A percentile compares a stretch with the other conserved stretches of the same genome.
These are phyloP conservation scores for Thaumetopoea pityocampa DNA, from an alignment of 1,140 invertebrate genomes.

Conservation along the genomic window DNA sequence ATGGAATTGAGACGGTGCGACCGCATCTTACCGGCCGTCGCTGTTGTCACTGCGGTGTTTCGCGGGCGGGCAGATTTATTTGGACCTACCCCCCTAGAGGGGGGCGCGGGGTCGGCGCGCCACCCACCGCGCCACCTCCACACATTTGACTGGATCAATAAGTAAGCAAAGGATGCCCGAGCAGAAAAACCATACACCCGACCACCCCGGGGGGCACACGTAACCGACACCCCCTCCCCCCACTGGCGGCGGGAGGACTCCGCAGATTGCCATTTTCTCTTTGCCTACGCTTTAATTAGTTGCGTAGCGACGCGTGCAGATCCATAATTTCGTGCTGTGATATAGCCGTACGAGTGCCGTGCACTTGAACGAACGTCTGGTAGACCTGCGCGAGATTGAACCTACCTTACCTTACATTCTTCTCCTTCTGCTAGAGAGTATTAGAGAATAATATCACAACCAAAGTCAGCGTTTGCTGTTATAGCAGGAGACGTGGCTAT, in stretches of 20 bases:
- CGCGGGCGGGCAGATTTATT: conserved; percentile 74
- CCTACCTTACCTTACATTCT: conserved; percentile 9
- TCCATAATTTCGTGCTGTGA: conserved; percentile 68
- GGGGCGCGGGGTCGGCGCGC: conserved; percentile 53
- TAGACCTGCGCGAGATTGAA: not conserved
- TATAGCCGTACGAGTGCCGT: conserved; percentile 42
- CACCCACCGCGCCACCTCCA: conserved; percentile 73
- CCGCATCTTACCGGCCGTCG: conserved; percentile 65
- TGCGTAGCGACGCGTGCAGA: conserved; percentile 72
- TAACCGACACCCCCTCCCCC: conserved; percentile 70
- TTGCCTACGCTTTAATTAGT: conserved; percentile 76
- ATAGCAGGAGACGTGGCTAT: too few relatives aligned
- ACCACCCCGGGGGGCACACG: conserved; percentile 71
- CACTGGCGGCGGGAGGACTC: conserved; percentile 76
- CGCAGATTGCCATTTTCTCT: conserved; percentile 78
- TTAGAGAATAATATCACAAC: too few relatives aligned
- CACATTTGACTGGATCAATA: conserved; percentile 76
- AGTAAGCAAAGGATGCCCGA: conserved; percentile 78
- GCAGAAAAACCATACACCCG: conserved; percentile 77
- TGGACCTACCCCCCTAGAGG: conserved; percentile 66
- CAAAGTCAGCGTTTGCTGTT: too few relatives aligned
- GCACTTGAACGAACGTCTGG: conserved; percentile 13
- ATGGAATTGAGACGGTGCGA: conserved; percentile 35
- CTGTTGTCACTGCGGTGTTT: conserved; percentile 74
- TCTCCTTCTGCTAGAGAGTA: too few relatives aligned